A percentile compares a stretch with the other conserved stretches of the same genome.
Evolutionary conservation across 2,888 invertebrate genomes (phyloP).

Genomic region (Panzeria rudis): DNA sequence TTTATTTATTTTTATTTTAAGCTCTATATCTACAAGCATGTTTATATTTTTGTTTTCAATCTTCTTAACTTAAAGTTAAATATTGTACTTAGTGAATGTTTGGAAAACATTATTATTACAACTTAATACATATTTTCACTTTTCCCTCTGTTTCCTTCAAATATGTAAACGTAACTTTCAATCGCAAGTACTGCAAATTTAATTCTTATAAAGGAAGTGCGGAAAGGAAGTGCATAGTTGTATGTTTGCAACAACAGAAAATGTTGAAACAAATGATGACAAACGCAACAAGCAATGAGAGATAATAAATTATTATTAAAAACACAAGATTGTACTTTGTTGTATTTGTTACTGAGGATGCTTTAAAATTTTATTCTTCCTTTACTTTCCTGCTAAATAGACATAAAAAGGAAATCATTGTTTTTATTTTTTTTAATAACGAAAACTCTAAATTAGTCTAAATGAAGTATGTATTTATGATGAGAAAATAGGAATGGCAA

Average conservation of each 20-base stretch:
- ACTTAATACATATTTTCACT: constrained; percentile 18
- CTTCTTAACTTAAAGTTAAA: constrained; percentile 23
- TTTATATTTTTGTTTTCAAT: constrained; percentile 10
- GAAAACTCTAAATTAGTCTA: background rate
- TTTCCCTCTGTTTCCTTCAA: background rate
- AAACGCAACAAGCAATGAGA: constrained; percentile 59
- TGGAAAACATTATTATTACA: constrained; percentile 56
- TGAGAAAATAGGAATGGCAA: background rate
- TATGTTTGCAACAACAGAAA: background rate
- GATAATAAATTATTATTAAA: constrained; percentile 63
- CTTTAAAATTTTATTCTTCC: constrained; percentile 2
- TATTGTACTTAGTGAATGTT: constrained; percentile 34
- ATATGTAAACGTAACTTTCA: too few relatives aligned
- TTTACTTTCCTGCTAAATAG: constrained; percentile 6
- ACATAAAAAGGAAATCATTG: constrained; percentile 19
- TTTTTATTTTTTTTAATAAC: background rate
- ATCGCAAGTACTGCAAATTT: background rate
- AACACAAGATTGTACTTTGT: constrained; percentile 14
- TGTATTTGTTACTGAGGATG: constrained; percentile 11
- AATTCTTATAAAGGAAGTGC: background rate
- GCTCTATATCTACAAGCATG: background rate
- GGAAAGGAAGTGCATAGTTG: background rate
- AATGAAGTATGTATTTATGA: background rate
- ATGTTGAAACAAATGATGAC: constrained; percentile 51
- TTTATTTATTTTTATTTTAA: background rate